Percentiles rank a stretch among this genome's conserved stretches.
Conservation (phyloP, 1,140 invertebrate species). For the Chrysomallon squamiferum region DNA sequence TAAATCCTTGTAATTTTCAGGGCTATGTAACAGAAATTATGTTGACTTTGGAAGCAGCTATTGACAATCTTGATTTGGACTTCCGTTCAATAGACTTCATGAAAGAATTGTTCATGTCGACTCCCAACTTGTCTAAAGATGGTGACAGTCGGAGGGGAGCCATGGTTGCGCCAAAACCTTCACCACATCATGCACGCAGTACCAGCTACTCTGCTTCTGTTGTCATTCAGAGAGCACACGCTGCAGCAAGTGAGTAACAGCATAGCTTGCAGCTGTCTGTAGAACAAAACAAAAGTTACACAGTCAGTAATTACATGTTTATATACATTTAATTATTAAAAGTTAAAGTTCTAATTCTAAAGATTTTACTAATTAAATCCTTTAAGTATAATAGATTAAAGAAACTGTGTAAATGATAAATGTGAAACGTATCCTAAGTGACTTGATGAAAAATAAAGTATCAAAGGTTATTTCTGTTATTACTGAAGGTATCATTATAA, state of each 20-base stretch:
- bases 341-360: too few species aligned
- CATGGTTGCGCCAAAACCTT: slow-evolving; percentile 41
- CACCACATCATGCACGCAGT: slow-evolving; percentile 71
- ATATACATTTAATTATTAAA: too few species aligned
- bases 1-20: slow-evolving; percentile 48
- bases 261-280: too few species aligned
- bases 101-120: slow-evolving; percentile 91
- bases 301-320: too few species aligned
- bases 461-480: too few species aligned
- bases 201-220: slow-evolving; percentile 88
- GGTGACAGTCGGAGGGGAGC: slow-evolving; percentile 42
- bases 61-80: slow-evolving; percentile 75
- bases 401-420: too few species aligned
- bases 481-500: too few species aligned
- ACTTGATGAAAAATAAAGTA: too few species aligned
- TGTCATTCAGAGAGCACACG: slow-evolving; percentile 32
- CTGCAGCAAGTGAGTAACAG: slow-evolving; percentile 26
- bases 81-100: slow-evolving; percentile 56
- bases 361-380: too few species aligned
- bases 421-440: too few species aligned
- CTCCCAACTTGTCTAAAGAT: slow-evolving; percentile 91
- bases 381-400: too few species aligned
- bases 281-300: too few species aligned
- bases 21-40: slow-evolving; percentile 97
- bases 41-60: slow-evolving; percentile 91